Percentiles rank a stretch among this genome's conserved stretches.
These are phyloP conservation scores for Zoanthus sociatus DNA, from an alignment of 92 coral and sea anemone genomes.

Conservation along the genomic window DNA sequence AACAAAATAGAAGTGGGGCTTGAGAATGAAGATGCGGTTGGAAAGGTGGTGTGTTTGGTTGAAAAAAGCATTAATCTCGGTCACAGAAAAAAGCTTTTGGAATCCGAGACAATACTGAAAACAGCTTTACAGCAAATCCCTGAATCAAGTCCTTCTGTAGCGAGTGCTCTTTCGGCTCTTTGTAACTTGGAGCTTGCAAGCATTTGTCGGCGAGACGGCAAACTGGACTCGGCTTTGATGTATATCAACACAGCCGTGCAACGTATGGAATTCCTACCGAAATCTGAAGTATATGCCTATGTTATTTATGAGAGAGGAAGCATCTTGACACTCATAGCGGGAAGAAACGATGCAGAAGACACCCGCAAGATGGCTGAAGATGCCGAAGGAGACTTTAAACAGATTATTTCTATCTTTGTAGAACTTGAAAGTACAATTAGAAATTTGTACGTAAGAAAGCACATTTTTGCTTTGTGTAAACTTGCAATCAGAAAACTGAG, in stretches of 20 bases:
- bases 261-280: neutral
- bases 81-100: neutral
- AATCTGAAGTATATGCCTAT: neutral
- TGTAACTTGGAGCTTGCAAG: neutral
- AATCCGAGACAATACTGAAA: neutral
- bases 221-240: neutral
- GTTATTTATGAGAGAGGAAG: constrained; percentile 18
- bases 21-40: neutral
- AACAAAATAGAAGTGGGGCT: neutral
- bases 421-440: neutral
- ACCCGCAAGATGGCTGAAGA: neutral
- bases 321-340: neutral
- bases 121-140: neutral
- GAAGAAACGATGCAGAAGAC: neutral
- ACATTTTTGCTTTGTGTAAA: constrained; percentile 30
- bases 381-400: neutral
- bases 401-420: neutral
- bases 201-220: neutral
- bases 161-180: neutral
- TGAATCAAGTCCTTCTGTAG: neutral
- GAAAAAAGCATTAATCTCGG: neutral
- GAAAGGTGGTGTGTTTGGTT: neutral
- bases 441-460: constrained; percentile 1
- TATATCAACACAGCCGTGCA: neutral
- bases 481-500: constrained; percentile 9